Evolutionary conservation across 1,140 invertebrate genomes (phyloP).

Genomic region (Stegodyphus mimosarum): DNA sequence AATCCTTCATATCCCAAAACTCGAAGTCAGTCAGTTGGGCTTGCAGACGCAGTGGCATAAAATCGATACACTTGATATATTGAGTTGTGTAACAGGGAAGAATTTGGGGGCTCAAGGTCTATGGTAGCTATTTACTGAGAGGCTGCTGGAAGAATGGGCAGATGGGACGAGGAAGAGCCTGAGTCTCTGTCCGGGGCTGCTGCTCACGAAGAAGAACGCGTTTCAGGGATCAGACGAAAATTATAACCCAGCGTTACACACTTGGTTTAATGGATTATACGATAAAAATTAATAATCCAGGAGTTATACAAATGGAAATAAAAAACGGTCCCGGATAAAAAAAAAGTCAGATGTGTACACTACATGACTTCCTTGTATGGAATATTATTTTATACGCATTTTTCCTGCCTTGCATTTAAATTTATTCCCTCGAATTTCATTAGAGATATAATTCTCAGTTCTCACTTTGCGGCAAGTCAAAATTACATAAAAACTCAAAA

Average conservation of each 20-base stretch:
- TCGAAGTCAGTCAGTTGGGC: slow-evolving; percentile 24
- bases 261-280: background rate
- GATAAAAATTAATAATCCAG: background rate
- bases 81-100: slow-evolving; percentile 53
- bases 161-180: background rate
- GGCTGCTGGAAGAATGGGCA: background rate
- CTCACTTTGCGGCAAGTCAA: no score
- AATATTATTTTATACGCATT: no score
- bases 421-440: no score
- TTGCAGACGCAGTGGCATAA: slow-evolving; percentile 5
- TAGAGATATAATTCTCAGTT: no score
- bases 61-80: slow-evolving; percentile 41
- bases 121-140: slow-evolving; percentile 41
- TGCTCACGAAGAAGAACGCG: background rate
- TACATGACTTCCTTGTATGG: no score
- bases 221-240: background rate
- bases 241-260: background rate
- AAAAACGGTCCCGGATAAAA: background rate
- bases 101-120: slow-evolving; percentile 19
- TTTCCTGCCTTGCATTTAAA: no score
- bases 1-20: slow-evolving; percentile 40
- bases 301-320: background rate
- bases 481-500: no score
- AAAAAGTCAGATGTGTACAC: no score
- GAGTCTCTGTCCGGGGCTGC: background rate